A percentile compares a stretch with the other conserved stretches of the same genome.
These are phyloP conservation scores for Ennomos erosarius DNA, from an alignment of 2,888 invertebrate genomes.

Conservation along the genomic window DNA sequence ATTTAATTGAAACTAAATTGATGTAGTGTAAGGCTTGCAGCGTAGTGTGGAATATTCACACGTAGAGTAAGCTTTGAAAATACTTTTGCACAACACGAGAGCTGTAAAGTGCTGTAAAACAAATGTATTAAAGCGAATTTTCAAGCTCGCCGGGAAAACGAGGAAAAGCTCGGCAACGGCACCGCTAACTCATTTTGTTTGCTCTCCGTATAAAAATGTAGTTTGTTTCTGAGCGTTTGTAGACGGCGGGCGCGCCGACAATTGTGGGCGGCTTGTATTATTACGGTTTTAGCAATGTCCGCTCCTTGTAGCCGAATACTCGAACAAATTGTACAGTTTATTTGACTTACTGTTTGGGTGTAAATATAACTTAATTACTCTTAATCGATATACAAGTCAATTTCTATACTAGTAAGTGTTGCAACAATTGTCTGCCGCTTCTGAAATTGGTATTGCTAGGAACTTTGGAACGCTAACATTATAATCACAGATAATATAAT, in stretches of 20 bases:
- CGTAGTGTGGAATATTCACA: constrained; percentile 60
- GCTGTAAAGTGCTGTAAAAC: constrained; percentile 78
- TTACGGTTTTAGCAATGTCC: constrained; percentile 57
- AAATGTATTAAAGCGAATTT: constrained; percentile 83
- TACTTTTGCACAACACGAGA: constrained; percentile 72
- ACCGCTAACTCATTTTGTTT: constrained; percentile 80
- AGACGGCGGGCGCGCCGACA: constrained; percentile 55
- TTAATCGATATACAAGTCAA: not conserved
- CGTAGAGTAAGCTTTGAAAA: constrained; percentile 68
- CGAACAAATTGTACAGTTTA: constrained; percentile 53
- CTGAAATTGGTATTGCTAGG: too few species aligned
- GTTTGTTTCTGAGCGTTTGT: constrained; percentile 72
- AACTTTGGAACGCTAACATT: too few species aligned
- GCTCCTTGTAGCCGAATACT: constrained; percentile 55
- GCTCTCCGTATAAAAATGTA: constrained; percentile 78
- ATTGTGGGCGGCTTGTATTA: constrained; percentile 57
- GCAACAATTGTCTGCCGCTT: too few species aligned
- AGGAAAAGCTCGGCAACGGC: constrained; percentile 73
- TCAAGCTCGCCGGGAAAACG: constrained; percentile 72
- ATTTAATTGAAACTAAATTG: constrained; percentile 38
- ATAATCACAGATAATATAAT: too few species aligned
- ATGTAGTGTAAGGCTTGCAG: constrained; percentile 50
- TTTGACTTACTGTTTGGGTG: constrained; percentile 40
- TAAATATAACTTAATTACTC: constrained; percentile 19
- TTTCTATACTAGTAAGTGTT: not conserved